Percentiles rank a stretch among this genome's conserved stretches.
These are phyloP conservation scores for Campaea margaritaria DNA, from an alignment of 2,888 invertebrate species.

Conservation along the genomic window DNA sequence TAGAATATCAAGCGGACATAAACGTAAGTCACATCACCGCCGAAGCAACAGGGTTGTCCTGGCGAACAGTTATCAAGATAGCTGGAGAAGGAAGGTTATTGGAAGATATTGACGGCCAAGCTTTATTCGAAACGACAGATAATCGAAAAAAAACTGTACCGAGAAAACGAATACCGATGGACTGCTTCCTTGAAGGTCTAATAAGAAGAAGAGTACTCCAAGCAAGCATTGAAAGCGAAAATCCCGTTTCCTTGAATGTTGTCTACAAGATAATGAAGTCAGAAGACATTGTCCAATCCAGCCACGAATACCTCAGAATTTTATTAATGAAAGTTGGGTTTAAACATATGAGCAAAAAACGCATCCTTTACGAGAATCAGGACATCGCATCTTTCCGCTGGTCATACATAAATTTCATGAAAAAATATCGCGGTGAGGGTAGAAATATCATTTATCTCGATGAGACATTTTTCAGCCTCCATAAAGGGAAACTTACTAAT, in stretches of 20 bases:
- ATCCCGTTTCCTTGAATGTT: neutral
- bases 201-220: constrained; percentile 16
- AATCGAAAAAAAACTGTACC: constrained; percentile 1
- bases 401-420: constrained; percentile 2
- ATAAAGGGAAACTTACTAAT: constrained; percentile 8
- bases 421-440: constrained; percentile 12
- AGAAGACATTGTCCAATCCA: constrained; percentile 7
- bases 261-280: constrained; percentile 1
- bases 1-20: constrained; percentile 13
- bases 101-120: constrained; percentile 8
- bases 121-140: constrained; percentile 6
- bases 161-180: constrained; percentile 15
- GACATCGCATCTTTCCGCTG: constrained; percentile 2
- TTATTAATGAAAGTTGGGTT: constrained; percentile 8
- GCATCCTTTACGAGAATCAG: constrained; percentile 1
- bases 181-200: constrained; percentile 20
- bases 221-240: constrained; percentile 4
- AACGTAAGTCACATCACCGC: constrained; percentile 13
- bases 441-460: constrained; percentile 15
- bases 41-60: constrained; percentile 4
- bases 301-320: constrained; percentile 8
- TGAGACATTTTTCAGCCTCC: constrained; percentile 9
- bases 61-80: constrained; percentile 6
- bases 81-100: constrained; percentile 12
- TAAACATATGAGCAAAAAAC: constrained; percentile 1